These are phyloP conservation scores for Armadillidium nasatum DNA, from an alignment of 1,140 invertebrate species.

Conservation along the genomic window DNA sequence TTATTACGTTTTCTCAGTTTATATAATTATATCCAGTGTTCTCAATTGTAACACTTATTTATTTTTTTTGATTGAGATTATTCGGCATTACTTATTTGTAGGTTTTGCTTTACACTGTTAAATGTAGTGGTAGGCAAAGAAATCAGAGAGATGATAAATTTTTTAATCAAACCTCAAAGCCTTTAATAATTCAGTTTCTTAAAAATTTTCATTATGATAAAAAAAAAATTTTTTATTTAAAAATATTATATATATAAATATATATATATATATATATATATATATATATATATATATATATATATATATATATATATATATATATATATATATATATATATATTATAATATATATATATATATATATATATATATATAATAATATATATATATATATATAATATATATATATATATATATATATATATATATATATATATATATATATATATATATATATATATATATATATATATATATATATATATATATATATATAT, in stretches of 20 bases:
- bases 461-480: slow-evolving; percentile 17
- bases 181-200: too few species aligned
- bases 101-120: slow-evolving; percentile 3
- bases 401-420: slow-evolving; percentile 7
- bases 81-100: slow-evolving; percentile 1
- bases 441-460: background rate
- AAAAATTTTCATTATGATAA: too few species aligned
- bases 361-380: slow-evolving; percentile 10
- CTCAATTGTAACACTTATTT: background rate
- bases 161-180: too few species aligned
- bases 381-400: slow-evolving; percentile 12
- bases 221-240: too few species aligned
- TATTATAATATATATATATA: background rate
- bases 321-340: slow-evolving; percentile 17
- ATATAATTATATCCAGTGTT: slow-evolving; percentile 5
- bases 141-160: background rate
- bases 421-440: slow-evolving; percentile 3
- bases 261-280: slow-evolving; percentile 13
- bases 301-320: slow-evolving; percentile 24
- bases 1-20: slow-evolving; percentile 9
- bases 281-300: slow-evolving; percentile 9
- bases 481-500: slow-evolving; percentile 7
- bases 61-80: background rate
- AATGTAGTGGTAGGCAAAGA: background rate
- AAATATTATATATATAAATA: background rate